These are phyloP conservation scores for Plecturocebus donacophilus DNA, from an alignment of 2,113 vertebrate genomes.

Conservation along the genomic window DNA sequence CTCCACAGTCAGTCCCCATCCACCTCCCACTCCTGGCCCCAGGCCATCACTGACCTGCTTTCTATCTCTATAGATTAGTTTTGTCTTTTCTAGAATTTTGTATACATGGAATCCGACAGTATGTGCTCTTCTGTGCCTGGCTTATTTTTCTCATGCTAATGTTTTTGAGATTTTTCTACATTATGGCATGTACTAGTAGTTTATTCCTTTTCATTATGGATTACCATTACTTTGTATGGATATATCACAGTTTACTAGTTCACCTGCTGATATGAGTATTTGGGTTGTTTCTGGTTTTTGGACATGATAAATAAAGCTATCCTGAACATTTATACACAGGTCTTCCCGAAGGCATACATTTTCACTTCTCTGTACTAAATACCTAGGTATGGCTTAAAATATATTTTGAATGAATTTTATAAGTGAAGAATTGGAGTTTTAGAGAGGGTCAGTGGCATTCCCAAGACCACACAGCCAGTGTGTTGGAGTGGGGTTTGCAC, in stretches of 20 bases:
- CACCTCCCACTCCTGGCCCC: fast-evolving
- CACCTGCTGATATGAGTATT: not conserved
- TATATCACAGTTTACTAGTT: not conserved
- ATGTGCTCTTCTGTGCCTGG: not conserved
- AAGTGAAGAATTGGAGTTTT: not conserved
- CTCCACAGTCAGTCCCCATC: not conserved
- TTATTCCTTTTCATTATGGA: not conserved
- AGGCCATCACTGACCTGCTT: not conserved
- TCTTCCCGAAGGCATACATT: not conserved
- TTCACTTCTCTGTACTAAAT: not conserved
- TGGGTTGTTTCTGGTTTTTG: not conserved
- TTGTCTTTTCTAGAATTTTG: constrained; percentile 7
- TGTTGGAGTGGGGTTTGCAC: not conserved
- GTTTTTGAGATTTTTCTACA: not conserved
- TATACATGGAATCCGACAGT: not conserved
- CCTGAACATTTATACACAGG: not conserved
- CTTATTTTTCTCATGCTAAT: not conserved
- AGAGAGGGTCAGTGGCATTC: not conserved
- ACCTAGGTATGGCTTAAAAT: not conserved
- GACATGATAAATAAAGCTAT: not conserved
- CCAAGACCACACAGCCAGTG: not conserved
- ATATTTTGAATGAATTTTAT: not conserved
- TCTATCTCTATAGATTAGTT: not conserved
- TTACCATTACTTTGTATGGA: not conserved
- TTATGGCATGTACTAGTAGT: not conserved